Conservation (phyloP, 2,888 invertebrate species). For the Plagodis pulveraria region DNA sequence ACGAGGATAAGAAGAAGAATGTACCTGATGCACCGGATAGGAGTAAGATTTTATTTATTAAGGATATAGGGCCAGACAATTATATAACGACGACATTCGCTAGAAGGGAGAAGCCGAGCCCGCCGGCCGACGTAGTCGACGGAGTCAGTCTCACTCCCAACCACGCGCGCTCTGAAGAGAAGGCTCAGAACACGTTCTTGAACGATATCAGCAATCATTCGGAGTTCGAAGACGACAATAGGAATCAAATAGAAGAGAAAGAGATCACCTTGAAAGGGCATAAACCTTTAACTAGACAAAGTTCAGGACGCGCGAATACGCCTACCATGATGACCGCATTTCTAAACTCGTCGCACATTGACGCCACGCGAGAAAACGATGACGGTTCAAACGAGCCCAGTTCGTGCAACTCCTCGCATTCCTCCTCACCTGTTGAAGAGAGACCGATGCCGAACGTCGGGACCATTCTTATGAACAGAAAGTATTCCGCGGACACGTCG, state of each 20-base stretch:
- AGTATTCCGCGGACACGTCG: constrained; percentile 72
- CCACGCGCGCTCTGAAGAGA: constrained; percentile 77
- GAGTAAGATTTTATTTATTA: constrained; percentile 85
- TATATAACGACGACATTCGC: constrained; percentile 88
- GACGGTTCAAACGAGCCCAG: constrained; percentile 69
- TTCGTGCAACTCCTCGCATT: constrained; percentile 76
- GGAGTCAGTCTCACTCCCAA: constrained; percentile 68
- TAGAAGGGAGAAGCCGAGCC: constrained; percentile 70
- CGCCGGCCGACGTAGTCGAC: constrained; percentile 59
- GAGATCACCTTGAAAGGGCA: constrained; percentile 86
- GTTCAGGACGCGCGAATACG: constrained; percentile 84
- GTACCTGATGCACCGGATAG: constrained; percentile 77
- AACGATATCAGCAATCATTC: constrained; percentile 78
- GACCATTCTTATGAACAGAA: constrained; percentile 74
- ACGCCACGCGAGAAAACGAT: constrained; percentile 57
- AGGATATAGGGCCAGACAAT: constrained; percentile 89
- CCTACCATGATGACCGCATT: constrained; percentile 80
- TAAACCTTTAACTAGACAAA: constrained; percentile 88
- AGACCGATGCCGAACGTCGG: constrained; percentile 67
- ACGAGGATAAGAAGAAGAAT: constrained; percentile 74
- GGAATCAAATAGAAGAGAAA: constrained; percentile 80
- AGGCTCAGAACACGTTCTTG: constrained; percentile 76
- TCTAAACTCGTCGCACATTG: constrained; percentile 74
- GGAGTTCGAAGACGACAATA: constrained; percentile 80
- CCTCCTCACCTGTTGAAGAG: constrained; percentile 73